phyloP scores from a whole-genome alignment of 2,888 invertebrate genomes.

The Ormyrus pomaceus region DNA sequence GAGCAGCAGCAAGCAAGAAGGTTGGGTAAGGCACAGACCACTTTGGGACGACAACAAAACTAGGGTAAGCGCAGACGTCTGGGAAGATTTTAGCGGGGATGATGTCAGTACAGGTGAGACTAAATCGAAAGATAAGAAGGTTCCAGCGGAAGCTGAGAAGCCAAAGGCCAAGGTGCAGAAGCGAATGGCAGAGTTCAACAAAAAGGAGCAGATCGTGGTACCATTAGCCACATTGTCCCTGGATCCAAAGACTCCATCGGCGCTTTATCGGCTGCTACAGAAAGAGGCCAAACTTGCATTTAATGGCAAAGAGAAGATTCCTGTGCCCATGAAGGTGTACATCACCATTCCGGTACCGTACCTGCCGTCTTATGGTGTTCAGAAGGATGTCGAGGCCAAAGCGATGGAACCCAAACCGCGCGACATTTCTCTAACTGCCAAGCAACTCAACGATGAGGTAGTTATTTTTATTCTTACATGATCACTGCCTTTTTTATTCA shows the following conservation, averaged over 20 bases:
- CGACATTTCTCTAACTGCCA: neutral
- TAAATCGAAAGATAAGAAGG: neutral
- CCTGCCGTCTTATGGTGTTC: slow-evolving; percentile 13
- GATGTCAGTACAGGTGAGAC: slow-evolving; percentile 1
- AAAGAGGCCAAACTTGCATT: neutral
- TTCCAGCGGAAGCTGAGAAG: neutral
- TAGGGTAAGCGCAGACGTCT: slow-evolving; percentile 7
- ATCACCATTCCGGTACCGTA: slow-evolving; percentile 63
- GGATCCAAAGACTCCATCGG: slow-evolving; percentile 55
- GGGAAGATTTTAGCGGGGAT: slow-evolving; percentile 33
- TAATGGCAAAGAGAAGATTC: slow-evolving; percentile 67
- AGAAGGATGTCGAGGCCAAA: neutral
- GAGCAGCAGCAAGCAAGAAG: slow-evolving; percentile 47
- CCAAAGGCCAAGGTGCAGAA: slow-evolving; percentile 11
- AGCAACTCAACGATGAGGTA: slow-evolving; percentile 37
- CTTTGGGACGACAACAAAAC: slow-evolving; percentile 52
- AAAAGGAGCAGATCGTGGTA: slow-evolving; percentile 41
- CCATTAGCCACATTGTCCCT: slow-evolving; percentile 47
- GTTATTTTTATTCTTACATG: neutral
- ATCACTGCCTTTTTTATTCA: neutral
- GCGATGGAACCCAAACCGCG: neutral
- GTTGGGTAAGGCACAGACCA: slow-evolving; percentile 53
- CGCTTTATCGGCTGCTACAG: slow-evolving; percentile 27
- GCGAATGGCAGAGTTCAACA: slow-evolving; percentile 17
- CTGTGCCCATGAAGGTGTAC: slow-evolving; percentile 71